Evolutionary conservation across 2,797 vertebrate species (phyloP).

Genomic region (Siniperca scherzeri): DNA sequence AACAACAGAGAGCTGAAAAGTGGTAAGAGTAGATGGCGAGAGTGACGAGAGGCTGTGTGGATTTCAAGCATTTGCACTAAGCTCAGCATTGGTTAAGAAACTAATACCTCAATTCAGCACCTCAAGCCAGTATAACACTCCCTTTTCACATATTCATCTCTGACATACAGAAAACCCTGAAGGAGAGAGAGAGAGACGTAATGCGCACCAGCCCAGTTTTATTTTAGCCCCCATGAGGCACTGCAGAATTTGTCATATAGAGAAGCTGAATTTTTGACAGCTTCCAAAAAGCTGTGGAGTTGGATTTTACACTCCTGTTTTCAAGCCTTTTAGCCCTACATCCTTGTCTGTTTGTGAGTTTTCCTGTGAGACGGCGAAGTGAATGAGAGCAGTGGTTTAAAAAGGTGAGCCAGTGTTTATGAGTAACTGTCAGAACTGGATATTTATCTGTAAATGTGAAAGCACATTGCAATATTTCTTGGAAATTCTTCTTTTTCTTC

Average conservation of each 20-base stretch:
- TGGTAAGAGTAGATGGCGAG: slow-evolving; percentile 34
- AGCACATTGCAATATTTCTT: not conserved
- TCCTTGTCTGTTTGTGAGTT: slow-evolving; percentile 57
- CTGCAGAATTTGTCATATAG: slow-evolving; percentile 79
- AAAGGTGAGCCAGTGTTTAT: slow-evolving; percentile 43
- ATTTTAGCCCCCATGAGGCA: slow-evolving; percentile 80
- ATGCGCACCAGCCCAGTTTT: slow-evolving; percentile 75
- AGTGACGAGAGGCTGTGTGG: slow-evolving; percentile 52
- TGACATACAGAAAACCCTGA: slow-evolving; percentile 71
- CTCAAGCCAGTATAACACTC: slow-evolving; percentile 74
- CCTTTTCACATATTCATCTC: slow-evolving; percentile 77
- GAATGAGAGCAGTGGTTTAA: slow-evolving; percentile 49
- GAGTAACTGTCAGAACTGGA: slow-evolving; percentile 34
- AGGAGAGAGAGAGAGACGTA: slow-evolving; percentile 56
- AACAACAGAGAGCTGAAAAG: slow-evolving; percentile 36
- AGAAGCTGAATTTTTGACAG: slow-evolving; percentile 73
- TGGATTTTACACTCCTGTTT: slow-evolving; percentile 60
- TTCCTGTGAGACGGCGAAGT: slow-evolving; percentile 57
- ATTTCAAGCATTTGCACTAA: slow-evolving; percentile 70
- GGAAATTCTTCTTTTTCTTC: not conserved
- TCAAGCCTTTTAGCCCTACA: slow-evolving; percentile 56
- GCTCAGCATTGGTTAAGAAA: slow-evolving; percentile 75
- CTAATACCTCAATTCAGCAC: slow-evolving; percentile 79
- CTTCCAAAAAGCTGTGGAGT: slow-evolving; percentile 64
- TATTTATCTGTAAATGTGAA: slow-evolving; percentile 29